Evolutionary conservation across 2,113 vertebrate species (phyloP).

Genomic region (Oophaga pumilio): DNA sequence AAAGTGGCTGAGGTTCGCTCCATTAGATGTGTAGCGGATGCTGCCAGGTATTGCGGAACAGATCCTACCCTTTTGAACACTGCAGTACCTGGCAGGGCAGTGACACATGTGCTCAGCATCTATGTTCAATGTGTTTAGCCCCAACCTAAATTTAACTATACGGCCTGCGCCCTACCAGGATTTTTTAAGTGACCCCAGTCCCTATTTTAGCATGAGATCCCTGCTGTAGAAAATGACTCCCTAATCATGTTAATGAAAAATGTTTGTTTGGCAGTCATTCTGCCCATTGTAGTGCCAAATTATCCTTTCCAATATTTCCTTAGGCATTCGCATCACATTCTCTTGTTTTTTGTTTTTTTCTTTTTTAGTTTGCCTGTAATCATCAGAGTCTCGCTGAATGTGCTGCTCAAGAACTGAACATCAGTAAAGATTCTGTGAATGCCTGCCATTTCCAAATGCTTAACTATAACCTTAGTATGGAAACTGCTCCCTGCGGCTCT

Average conservation of each 20-base stretch:
- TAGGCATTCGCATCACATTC: not conserved
- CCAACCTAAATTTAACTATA: too few relatives aligned
- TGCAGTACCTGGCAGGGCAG: too few relatives aligned
- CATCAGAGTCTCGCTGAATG: constrained; percentile 80
- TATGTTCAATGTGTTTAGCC: too few relatives aligned
- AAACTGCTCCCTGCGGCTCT: constrained; percentile 77
- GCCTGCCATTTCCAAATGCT: constrained; percentile 84
- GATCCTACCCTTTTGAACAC: too few relatives aligned
- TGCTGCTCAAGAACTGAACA: constrained; percentile 79
- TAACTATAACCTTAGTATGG: constrained; percentile 80
- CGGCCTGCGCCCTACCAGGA: too few relatives aligned
- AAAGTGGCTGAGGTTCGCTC: too few relatives aligned
- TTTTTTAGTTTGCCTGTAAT: constrained; percentile 90
- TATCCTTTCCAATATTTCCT: not conserved
- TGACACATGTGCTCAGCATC: too few relatives aligned
- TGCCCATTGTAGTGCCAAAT: not conserved
- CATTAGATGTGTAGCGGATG: too few relatives aligned
- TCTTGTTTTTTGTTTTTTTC: constrained; percentile 40
- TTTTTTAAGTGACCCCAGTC: too few relatives aligned
- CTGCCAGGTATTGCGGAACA: too few relatives aligned
- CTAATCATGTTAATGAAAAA: not conserved
- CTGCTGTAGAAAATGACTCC: not conserved
- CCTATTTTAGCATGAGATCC: too few relatives aligned
- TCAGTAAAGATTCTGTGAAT: constrained; percentile 77
- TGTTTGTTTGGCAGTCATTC: not conserved